Evolutionary conservation across 2,888 invertebrate species (phyloP).

Genomic region (Chironomus tentans): DNA sequence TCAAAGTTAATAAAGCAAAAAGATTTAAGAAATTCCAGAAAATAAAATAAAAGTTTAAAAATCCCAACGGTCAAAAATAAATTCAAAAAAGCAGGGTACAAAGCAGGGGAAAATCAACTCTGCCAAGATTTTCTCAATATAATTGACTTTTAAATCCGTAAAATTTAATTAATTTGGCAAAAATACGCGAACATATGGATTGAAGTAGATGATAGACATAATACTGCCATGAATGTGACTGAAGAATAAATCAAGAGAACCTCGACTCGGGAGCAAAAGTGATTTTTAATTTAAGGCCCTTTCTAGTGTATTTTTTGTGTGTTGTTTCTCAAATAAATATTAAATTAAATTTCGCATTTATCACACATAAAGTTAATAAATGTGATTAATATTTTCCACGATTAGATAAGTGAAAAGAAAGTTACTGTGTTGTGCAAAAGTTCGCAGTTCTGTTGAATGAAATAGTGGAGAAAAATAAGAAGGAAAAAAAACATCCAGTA

Average conservation of each 20-base stretch:
- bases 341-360: background rate
- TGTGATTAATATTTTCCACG: background rate
- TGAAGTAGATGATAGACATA: too few relatives aligned
- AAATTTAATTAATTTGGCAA: too few relatives aligned
- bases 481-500: background rate
- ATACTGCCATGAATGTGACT: background rate
- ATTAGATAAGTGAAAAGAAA: conserved; percentile 4
- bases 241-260: background rate
- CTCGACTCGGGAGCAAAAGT: background rate
- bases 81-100: too few relatives aligned
- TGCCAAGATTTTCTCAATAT: too few relatives aligned
- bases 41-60: too few relatives aligned
- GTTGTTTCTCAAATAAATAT: background rate
- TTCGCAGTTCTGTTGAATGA: background rate
- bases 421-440: background rate
- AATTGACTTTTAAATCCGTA: too few relatives aligned
- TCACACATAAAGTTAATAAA: background rate
- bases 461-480: background rate
- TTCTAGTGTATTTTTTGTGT: background rate
- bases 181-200: too few relatives aligned
- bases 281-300: background rate
- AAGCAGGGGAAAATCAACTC: too few relatives aligned
- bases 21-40: too few relatives aligned
- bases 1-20: too few relatives aligned
- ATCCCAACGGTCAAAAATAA: too few relatives aligned